Conservation (phyloP, 2,797 vertebrate genomes). For the Periparus ater region DNA sequence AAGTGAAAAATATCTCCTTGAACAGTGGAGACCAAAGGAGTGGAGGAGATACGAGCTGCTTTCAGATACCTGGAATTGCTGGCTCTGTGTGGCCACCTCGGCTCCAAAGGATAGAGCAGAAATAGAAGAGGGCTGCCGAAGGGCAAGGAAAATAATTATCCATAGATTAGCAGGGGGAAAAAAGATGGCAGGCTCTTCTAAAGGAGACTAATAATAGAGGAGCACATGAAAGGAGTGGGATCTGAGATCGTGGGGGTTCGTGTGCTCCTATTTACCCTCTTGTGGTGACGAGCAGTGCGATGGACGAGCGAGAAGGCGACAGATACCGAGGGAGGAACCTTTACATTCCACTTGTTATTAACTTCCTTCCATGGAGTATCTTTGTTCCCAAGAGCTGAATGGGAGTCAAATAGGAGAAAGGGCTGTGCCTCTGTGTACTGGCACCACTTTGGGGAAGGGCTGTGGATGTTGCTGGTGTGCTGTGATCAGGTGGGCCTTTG, state of each 20-base stretch:
- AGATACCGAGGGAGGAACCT: background rate
- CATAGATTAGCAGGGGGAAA: background rate
- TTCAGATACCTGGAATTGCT: background rate
- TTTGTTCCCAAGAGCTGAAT: background rate
- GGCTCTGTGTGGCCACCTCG: background rate
- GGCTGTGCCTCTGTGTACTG: background rate
- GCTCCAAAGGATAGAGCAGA: background rate
- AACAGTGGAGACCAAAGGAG: background rate
- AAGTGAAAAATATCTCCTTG: background rate
- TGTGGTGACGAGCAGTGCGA: rapidly evolving
- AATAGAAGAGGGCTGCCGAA: slow-evolving; percentile 52
- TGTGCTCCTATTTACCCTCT: slow-evolving; percentile 25
- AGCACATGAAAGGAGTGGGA: slow-evolving; percentile 39
- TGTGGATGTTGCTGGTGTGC: background rate
- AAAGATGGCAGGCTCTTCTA: slow-evolving; percentile 10
- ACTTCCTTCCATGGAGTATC: background rate
- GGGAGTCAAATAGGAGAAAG: background rate
- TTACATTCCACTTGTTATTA: slow-evolving; percentile 7
- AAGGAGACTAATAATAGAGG: slow-evolving; percentile 53
- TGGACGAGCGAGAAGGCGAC: background rate
- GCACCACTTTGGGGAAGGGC: background rate
- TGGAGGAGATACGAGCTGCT: background rate
- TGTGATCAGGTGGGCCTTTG: background rate
- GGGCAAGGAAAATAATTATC: slow-evolving; percentile 56
- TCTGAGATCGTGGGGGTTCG: background rate